Conservation (phyloP, 2,113 vertebrate species). For the Lutjanus erythropterus region DNA sequence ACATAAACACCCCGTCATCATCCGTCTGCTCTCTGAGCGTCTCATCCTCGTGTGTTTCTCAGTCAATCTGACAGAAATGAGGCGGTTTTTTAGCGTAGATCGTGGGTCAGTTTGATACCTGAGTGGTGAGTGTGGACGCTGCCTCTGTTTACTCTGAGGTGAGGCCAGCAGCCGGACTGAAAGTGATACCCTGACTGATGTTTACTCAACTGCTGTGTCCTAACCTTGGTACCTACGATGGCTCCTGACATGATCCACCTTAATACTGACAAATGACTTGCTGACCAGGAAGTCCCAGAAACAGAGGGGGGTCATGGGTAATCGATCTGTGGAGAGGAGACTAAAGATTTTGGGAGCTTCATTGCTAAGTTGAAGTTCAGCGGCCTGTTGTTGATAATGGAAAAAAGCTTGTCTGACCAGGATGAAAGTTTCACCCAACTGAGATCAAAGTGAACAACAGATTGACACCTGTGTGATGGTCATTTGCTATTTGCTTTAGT, state of each 20-base stretch:
- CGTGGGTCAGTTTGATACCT: slow-evolving; percentile 61
- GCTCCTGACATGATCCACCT: slow-evolving; percentile 83
- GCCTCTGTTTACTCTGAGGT: slow-evolving; percentile 77
- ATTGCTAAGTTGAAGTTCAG: slow-evolving; percentile 54
- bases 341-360: slow-evolving; percentile 21
- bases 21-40: slow-evolving; percentile 10
- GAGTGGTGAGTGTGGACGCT: slow-evolving; percentile 55
- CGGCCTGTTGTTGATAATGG: background rate
- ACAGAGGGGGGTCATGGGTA: slow-evolving; percentile 58
- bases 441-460: background rate
- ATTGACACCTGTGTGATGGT: background rate
- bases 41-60: background rate
- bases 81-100: background rate
- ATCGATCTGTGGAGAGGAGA: slow-evolving; percentile 59
- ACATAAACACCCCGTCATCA: slow-evolving; percentile 33
- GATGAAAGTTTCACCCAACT: too few relatives aligned
- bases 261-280: slow-evolving; percentile 88
- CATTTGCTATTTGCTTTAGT: too few relatives aligned
- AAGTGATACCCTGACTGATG: slow-evolving; percentile 80
- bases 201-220: slow-evolving; percentile 87
- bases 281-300: slow-evolving; percentile 79
- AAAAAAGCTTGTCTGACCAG: background rate
- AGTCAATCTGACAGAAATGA: slow-evolving; percentile 1
- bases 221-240: slow-evolving; percentile 81
- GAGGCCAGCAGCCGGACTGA: slow-evolving; percentile 73